phyloP scores from a whole-genome alignment of 2,888 invertebrate species.

The Ennomos erosarius region DNA sequence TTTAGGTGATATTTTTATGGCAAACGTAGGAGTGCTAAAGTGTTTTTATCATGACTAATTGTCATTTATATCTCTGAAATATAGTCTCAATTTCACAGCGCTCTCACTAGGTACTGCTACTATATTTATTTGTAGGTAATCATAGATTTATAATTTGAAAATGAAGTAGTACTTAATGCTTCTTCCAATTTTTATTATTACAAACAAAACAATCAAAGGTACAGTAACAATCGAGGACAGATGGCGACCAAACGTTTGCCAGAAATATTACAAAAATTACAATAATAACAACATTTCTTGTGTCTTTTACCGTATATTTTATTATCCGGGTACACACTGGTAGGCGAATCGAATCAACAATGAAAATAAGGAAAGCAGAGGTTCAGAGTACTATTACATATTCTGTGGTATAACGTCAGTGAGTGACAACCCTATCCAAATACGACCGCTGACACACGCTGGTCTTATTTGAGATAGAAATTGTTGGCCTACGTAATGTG shows the following conservation, averaged over 20 bases:
- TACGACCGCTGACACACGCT: slow-evolving; percentile 22
- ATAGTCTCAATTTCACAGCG: too few relatives aligned
- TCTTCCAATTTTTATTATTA: too few relatives aligned
- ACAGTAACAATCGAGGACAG: neutral
- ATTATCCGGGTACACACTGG: slow-evolving; percentile 14
- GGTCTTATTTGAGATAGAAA: slow-evolving; percentile 36
- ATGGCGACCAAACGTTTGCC: neutral
- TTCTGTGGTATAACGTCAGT: neutral
- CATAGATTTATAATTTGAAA: too few relatives aligned
- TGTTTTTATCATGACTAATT: too few relatives aligned
- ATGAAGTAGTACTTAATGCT: too few relatives aligned
- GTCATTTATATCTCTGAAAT: too few relatives aligned
- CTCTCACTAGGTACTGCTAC: too few relatives aligned
- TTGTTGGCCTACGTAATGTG: slow-evolving; percentile 32
- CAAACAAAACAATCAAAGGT: too few relatives aligned
- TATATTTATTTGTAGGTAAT: too few relatives aligned
- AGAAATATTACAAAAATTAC: neutral
- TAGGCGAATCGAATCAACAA: slow-evolving; percentile 22
- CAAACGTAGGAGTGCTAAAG: too few relatives aligned
- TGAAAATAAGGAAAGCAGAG: slow-evolving; percentile 8
- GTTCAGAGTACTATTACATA: too few relatives aligned
- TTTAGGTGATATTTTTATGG: too few relatives aligned
- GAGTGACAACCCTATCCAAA: slow-evolving; percentile 31
- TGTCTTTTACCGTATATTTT: neutral
- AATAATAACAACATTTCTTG: neutral